Base-by-base conservation (phyloP, 2,888 invertebrate species). In the Tipula confusa region DNA sequence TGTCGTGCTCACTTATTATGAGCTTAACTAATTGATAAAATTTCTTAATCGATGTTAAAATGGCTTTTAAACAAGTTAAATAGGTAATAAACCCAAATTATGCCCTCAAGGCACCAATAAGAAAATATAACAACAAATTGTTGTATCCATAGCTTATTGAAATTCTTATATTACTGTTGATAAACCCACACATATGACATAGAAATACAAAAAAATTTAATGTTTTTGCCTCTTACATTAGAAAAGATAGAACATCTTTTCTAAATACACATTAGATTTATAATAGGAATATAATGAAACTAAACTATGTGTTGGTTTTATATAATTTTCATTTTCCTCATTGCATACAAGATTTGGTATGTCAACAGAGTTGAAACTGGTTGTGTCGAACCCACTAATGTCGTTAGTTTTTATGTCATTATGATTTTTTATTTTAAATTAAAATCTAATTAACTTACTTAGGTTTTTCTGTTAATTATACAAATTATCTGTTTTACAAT, bases 221-320 rank as follows among this genome's bases (percentile, higher is more conserved):
- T 64, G 24, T 64, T 64, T 64, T 64, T 64, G 18, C 64, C 11
- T 64, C 64, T 64, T 18, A 9, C 2, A 24, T 24, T 64, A 64
- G 64, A 64, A 64, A 64, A 64, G 64, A 64, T 64, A 64, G 64
- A 64, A n/a, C 64, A 24, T 64, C 64, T 64, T 64, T 64, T n/a
- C n/a, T 64, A 64, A 64, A 64, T 24, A n/a, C n/a, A n/a, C n/a
- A n/a, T n/a, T n/a, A n/a, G n/a, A 24, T 24, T 18, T 18, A 5
- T 18, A 15, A n/a, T n/a, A n/a, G n/a, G n/a, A n/a, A n/a, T 18
- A 3, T 24, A 64, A 64, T 64, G 24, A 24, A 64, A 9, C 7
- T 64, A 24, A 64, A 64, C 18, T 43, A 64, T 24, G 64, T 64
- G 64, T 24, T 64, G 18, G 64, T 64, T 64, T 64, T 64, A 64